These are phyloP conservation scores for Nyctalus aviator DNA, from an alignment of 2,797 vertebrate genomes.

Conservation along the genomic window DNA sequence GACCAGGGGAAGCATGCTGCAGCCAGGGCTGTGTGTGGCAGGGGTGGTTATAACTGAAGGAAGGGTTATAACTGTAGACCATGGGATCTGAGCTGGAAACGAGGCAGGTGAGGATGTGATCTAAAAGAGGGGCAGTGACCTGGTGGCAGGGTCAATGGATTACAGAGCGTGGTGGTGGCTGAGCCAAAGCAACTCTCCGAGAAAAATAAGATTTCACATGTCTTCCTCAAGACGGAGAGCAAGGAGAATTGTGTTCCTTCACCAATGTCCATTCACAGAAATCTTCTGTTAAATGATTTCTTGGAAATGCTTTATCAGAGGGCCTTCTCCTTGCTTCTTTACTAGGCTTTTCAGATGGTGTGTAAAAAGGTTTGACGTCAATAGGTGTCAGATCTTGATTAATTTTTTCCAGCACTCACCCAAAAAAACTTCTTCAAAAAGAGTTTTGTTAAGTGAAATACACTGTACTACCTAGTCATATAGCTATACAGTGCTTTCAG, in stretches of 20 bases:
- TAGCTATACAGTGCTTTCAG: background rate
- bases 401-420: background rate
- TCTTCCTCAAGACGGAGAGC: background rate
- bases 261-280: background rate
- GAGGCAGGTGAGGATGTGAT: background rate
- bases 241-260: background rate
- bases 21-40: background rate
- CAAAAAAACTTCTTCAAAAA: background rate
- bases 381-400: background rate
- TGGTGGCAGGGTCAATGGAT: background rate
- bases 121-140: background rate
- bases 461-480: background rate
- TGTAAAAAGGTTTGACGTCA: background rate
- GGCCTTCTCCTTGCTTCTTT: background rate
- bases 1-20: background rate
- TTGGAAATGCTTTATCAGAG: background rate
- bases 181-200: background rate
- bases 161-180: background rate
- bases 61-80: background rate
- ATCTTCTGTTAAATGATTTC: background rate
- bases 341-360: background rate
- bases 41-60: background rate
- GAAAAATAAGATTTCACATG: background rate
- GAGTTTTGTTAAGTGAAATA: conserved; percentile 14
- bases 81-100: background rate